Conservation (phyloP, 1,140 invertebrate genomes). For the Drosophila tsacasi region DNA sequence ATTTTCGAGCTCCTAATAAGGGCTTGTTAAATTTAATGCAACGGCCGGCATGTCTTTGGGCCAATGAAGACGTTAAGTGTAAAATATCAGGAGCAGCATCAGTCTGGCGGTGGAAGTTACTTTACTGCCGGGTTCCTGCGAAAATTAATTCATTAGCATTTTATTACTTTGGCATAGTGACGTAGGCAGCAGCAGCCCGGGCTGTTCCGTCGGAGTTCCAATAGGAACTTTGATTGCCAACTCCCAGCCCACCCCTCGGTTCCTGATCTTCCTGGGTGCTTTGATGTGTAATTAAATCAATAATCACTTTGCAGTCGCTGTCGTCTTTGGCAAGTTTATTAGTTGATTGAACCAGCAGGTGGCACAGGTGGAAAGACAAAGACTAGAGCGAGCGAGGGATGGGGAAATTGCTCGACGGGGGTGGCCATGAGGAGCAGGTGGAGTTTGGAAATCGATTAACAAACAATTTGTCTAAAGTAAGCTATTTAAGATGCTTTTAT, state of each 20-base stretch:
- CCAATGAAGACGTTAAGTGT: slow-evolving; percentile 41
- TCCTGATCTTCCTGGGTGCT: slow-evolving; percentile 38
- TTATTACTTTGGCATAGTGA: slow-evolving; percentile 64
- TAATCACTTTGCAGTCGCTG: slow-evolving; percentile 66
- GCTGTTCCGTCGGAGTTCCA: slow-evolving; percentile 13
- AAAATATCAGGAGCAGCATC: slow-evolving; percentile 27
- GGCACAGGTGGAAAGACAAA: slow-evolving; percentile 33
- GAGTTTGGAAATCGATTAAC: slow-evolving; percentile 20
- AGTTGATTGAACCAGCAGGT: slow-evolving; percentile 46
- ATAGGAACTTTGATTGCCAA: slow-evolving; percentile 19
- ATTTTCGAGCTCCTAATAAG: slow-evolving; percentile 58
- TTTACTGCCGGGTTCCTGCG: slow-evolving; percentile 68
- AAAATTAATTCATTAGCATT: slow-evolving; percentile 83
- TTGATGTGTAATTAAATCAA: slow-evolving; percentile 84
- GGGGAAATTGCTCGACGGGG: slow-evolving; percentile 1
- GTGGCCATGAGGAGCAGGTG: not conserved
- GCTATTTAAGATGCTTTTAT: not conserved
- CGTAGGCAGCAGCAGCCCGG: slow-evolving; percentile 26
- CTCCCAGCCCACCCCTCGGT: not conserved
- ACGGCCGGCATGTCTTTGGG: slow-evolving; percentile 35
- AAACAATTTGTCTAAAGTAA: slow-evolving; percentile 2
- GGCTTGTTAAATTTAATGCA: slow-evolving; percentile 68
- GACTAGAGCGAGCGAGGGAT: not conserved
- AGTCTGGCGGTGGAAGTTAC: slow-evolving; percentile 4
- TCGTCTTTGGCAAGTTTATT: slow-evolving; percentile 48